Conservation (phyloP, 2,113 vertebrate genomes). For the Pelmatolapia mariae region DNA sequence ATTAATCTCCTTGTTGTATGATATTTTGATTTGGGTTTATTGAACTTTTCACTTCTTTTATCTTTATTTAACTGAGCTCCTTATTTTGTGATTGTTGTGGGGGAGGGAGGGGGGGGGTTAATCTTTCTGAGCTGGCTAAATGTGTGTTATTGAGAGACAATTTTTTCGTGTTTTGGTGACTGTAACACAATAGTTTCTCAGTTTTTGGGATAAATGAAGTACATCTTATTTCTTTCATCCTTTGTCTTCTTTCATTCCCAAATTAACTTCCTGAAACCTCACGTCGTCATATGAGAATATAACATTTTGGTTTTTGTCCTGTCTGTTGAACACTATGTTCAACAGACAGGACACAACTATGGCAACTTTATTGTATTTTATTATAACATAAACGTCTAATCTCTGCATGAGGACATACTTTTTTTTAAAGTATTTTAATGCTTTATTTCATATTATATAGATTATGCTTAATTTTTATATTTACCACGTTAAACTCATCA, state of each 20-base stretch:
- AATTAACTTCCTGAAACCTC: background rate
- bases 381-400: background rate
- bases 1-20: background rate
- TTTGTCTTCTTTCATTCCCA: background rate
- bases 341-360: no score
- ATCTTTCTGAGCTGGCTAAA: background rate
- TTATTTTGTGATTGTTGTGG: rapidly evolving
- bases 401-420: background rate
- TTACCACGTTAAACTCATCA: background rate
- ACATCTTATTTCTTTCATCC: background rate
- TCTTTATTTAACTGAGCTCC: background rate
- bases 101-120: rapidly evolving
- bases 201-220: background rate
- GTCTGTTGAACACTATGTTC: background rate
- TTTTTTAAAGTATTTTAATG: background rate
- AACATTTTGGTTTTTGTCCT: background rate
- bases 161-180: rapidly evolving
- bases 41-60: background rate
- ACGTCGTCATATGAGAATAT: rapidly evolving
- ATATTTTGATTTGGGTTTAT: background rate
- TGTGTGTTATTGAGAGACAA: background rate
- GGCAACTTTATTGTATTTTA: background rate
- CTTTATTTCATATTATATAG: background rate
- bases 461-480: background rate
- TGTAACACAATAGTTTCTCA: background rate